Conservation (phyloP, 2,888 invertebrate genomes). For the Nomada lathburiana region DNA sequence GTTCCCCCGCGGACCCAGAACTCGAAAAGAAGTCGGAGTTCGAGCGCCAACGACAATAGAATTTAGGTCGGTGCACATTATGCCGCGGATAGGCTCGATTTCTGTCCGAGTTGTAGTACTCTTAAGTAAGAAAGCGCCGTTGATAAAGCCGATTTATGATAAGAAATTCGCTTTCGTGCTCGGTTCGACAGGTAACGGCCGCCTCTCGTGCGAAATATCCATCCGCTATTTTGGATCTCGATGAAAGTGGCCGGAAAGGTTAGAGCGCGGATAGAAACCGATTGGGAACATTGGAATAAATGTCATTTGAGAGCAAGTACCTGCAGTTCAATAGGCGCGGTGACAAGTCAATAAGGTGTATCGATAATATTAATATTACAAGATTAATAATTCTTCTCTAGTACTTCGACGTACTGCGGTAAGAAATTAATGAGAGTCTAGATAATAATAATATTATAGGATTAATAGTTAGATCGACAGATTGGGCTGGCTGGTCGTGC, state of each 20-base stretch:
- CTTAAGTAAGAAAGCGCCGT: conserved; percentile 21
- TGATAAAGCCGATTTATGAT: not conserved
- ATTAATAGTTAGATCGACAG: conserved; percentile 17
- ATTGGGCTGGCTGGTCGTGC: not conserved
- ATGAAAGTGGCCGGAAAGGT: conserved; percentile 19
- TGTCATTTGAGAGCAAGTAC: too few species aligned
- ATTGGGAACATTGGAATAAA: too few species aligned
- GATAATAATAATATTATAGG: conserved; percentile 4
- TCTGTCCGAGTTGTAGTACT: conserved; percentile 15
- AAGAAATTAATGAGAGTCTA: conserved; percentile 2
- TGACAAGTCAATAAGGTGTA: not conserved
- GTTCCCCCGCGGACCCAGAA: conserved; percentile 28
- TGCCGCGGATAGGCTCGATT: conserved; percentile 31
- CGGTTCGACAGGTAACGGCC: conserved; percentile 10
- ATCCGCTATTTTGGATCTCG: not conserved
- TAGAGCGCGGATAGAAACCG: not conserved
- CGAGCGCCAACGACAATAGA: conserved; percentile 47
- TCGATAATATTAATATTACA: not conserved
- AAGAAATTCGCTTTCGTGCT: conserved; percentile 5
- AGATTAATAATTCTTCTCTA: not conserved
- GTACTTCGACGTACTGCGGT: not conserved
- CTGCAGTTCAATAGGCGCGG: too few species aligned
- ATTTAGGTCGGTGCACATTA: conserved; percentile 49
- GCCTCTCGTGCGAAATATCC: conserved; percentile 5
- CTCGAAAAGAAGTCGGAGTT: conserved; percentile 36